Evolutionary conservation across 2,113 vertebrate genomes (phyloP), one percentile per base, ranked within the genome.

Genomic region (Scatophagus argus): DNA sequence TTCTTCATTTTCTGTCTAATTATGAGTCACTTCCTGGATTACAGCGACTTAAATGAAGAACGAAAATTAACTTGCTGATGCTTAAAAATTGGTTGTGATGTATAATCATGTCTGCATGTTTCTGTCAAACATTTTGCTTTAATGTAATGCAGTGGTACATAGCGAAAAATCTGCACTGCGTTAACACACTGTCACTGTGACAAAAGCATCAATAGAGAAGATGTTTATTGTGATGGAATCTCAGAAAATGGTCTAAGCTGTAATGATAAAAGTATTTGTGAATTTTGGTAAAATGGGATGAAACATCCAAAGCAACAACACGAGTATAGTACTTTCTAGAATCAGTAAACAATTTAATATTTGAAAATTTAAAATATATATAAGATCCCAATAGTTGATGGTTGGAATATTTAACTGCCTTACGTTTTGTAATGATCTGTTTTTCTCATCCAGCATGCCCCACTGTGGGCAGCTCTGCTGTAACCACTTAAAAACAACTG

Each of bases 401-500:
- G 2, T 36, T n/a, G 69, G 7, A 60, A 25, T 27, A 36, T 38
- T 62, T 68, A n/a, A 71, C 64, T 62, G 68, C 10, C 34, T 52
- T 58, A 54, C 52, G 23, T 55, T 86, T 83, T 80, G 34, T 4
- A 54, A 23, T 58, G 9, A 44, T 73, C 38, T 66, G 67, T 71
- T 75, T 59, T 46, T 55, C 25, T 81, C 73, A 59, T 59, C 31
- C 76, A 46, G 38, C 10, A 41, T 77, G 61, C 65, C 71, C 71
- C 29, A 8, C 60, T 77, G 83, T 83, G 64, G 69, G 83, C 76
- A 67, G 80, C 61, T 67, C 41, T 64, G 74, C 43, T 75, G 56
- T 43, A 65, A 81, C 69, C 64, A 76, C 69, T 81, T 66, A 52
- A 16, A 75, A 76, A 82, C 29, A 79, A 49, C 65, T 86, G 87